Evolutionary conservation across 2,888 invertebrate species (phyloP), one percentile per base, ranked within the genome.

Genomic region (Pseudococcus longispinus): DNA sequence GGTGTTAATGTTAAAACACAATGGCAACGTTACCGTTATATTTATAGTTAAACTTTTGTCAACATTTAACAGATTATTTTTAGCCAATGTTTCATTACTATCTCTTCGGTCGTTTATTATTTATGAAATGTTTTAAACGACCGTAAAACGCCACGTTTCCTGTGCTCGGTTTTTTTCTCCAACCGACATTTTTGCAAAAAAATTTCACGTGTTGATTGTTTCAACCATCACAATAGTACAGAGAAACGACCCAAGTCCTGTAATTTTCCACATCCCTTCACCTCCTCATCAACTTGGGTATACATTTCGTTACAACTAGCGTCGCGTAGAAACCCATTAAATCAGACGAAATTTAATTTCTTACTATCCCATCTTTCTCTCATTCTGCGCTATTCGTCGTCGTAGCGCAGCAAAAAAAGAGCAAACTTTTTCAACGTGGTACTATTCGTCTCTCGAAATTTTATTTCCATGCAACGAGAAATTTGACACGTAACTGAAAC

Each of bases 21-120:
- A 80, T 23, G 37, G 42, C 77, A 11, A 42, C 77, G 42, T 42
- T 70, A 70, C 11, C 42, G 77, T 80, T 80, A 80, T 80, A 80
- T 80, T 80, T 80, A 80, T 80, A 80, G 77, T 80, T 80, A 80
- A 80, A 80, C 77, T 80, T 80, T 80, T 42, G 77, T 80, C 77
- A 80, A 80, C 77, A 80, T 42, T 42, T 80, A 80, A 80, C 77
- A 80, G 77, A 42, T 80, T 80, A 80, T 80, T 80, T 80, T 80
- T 80, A 37, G 77, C 77, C 77, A 42, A 42, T 80, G 77, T 80
- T 80, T 80, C 42, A 80, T 80, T 80, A 42, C 42, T 80, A 80
- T 42, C 77, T 80, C 42, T 80, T 80, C 42, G 77, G 37, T 80
- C 77, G 77, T 80, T 80, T 42, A 80, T 80, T 80, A 80, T 42